Percentiles rank a stretch among this genome's conserved stretches.
phyloP scores from a whole-genome alignment of 2,888 invertebrate genomes.

The Drosophila incognita region DNA sequence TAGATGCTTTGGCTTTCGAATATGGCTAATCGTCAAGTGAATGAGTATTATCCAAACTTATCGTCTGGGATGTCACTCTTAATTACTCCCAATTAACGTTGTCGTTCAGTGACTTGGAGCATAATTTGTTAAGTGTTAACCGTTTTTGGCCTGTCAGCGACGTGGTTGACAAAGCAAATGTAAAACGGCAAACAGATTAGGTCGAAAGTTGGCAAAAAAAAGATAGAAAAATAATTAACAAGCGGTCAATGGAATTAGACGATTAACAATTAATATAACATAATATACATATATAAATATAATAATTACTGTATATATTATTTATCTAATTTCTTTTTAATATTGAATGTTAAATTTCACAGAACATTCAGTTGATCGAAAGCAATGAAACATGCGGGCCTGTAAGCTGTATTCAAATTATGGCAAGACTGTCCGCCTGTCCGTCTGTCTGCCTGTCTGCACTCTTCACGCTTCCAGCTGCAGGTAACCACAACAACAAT shows the following conservation, averaged over 20 bases:
- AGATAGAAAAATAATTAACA: neutral
- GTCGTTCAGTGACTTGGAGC: constrained; percentile 31
- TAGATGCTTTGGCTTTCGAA: neutral
- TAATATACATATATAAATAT: neutral
- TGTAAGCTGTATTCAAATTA: constrained; percentile 24
- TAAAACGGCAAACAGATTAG: constrained; percentile 15
- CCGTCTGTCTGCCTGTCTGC: constrained; percentile 3
- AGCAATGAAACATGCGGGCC: neutral
- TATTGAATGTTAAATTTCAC: neutral
- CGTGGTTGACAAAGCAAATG: constrained; percentile 26
- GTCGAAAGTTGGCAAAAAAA: neutral
- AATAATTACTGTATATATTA: neutral
- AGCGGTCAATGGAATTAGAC: neutral
- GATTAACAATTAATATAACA: neutral
- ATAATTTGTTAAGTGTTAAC: constrained; percentile 52
- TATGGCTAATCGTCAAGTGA: neutral
- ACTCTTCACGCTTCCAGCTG: neutral
- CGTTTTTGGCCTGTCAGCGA: constrained; percentile 39
- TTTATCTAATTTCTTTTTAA: neutral
- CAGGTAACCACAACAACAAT: constrained; percentile 13
- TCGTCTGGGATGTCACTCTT: constrained; percentile 35
- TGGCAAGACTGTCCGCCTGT: constrained; percentile 5
- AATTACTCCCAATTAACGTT: constrained; percentile 50
- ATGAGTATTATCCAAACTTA: neutral
- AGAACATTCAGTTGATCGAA: neutral